A percentile compares a stretch with the other conserved stretches of the same genome.
These are phyloP conservation scores for Mercenaria mercenaria DNA, from an alignment of 1,140 invertebrate genomes.

Conservation along the genomic window DNA sequence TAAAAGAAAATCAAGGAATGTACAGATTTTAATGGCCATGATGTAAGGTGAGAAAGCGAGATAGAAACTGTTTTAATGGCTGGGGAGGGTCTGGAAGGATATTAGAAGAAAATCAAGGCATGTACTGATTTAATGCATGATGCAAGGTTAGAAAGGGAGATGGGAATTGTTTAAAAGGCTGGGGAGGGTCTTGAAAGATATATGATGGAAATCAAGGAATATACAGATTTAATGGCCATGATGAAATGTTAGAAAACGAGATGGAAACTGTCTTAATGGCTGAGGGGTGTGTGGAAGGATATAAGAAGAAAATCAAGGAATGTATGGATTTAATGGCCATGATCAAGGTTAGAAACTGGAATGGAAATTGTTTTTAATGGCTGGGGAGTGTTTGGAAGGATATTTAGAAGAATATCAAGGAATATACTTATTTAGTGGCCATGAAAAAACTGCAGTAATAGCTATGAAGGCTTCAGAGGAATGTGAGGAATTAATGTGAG, in stretches of 20 bases:
- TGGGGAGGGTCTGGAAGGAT: too few species aligned
- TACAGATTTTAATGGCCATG: constrained; percentile 98
- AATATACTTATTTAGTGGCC: constrained; percentile 98
- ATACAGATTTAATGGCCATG: constrained; percentile 98
- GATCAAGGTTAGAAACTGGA: constrained; percentile 96
- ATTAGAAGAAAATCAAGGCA: too few species aligned
- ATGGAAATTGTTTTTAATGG: too few species aligned
- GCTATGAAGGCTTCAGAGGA: constrained; percentile 97
- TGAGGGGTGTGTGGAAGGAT: constrained; percentile 97
- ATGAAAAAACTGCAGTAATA: constrained; percentile 97
- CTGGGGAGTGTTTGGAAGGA: too few species aligned
- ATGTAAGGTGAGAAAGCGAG: too few species aligned
- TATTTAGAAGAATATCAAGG: too few species aligned
- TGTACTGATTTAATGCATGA: constrained; percentile 99
- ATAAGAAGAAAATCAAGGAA: constrained; percentile 95
- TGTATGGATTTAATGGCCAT: constrained; percentile 98
- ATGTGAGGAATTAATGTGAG: too few species aligned
- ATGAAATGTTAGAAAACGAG: constrained; percentile 95
- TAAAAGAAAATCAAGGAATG: constrained; percentile 96
- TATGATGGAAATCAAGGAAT: constrained; percentile 96
- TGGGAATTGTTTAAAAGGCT: too few species aligned
- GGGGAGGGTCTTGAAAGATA: too few species aligned
- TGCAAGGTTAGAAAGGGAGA: constrained; percentile 94
- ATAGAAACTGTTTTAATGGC: too few species aligned
- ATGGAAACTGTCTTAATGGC: constrained; percentile 97